Evolutionary conservation across 2,797 vertebrate genomes (phyloP).

Genomic region (Argentina silus): DNA sequence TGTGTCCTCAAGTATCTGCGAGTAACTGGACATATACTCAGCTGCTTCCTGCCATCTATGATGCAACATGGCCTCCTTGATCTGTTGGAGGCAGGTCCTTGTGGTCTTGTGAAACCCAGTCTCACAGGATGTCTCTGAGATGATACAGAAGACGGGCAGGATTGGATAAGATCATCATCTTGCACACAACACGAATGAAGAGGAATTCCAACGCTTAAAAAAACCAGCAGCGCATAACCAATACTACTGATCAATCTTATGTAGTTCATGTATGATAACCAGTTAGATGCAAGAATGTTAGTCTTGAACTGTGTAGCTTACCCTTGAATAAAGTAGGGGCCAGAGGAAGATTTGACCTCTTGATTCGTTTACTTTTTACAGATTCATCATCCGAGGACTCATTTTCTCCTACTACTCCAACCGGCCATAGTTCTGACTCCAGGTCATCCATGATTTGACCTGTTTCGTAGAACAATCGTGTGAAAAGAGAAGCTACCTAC

Average conservation of each 20-base stretch:
- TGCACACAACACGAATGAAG: neutral
- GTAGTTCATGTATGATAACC: neutral
- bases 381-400: slow-evolving; percentile 21
- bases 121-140: slow-evolving; percentile 45
- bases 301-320: slow-evolving; percentile 19
- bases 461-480: slow-evolving; percentile 33
- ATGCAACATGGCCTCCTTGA: slow-evolving; percentile 84
- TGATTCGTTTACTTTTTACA: neutral
- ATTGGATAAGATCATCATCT: neutral
- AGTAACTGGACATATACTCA: slow-evolving; percentile 80
- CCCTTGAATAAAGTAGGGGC: slow-evolving; percentile 19
- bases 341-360: slow-evolving; percentile 29
- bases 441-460: slow-evolving; percentile 63
- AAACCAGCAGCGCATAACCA: too few relatives aligned
- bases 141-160: neutral
- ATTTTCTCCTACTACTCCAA: neutral
- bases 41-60: slow-evolving; percentile 87
- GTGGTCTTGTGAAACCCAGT: slow-evolving; percentile 76
- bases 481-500: neutral
- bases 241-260: too few relatives aligned
- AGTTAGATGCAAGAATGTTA: neutral
- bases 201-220: too few relatives aligned
- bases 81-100: slow-evolving; percentile 75
- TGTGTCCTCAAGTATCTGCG: slow-evolving; percentile 80
- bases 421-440: slow-evolving; percentile 20